These are phyloP conservation scores for Melanotaenia parkinsoni DNA, from an alignment of 2,797 vertebrate species.

Conservation along the genomic window DNA sequence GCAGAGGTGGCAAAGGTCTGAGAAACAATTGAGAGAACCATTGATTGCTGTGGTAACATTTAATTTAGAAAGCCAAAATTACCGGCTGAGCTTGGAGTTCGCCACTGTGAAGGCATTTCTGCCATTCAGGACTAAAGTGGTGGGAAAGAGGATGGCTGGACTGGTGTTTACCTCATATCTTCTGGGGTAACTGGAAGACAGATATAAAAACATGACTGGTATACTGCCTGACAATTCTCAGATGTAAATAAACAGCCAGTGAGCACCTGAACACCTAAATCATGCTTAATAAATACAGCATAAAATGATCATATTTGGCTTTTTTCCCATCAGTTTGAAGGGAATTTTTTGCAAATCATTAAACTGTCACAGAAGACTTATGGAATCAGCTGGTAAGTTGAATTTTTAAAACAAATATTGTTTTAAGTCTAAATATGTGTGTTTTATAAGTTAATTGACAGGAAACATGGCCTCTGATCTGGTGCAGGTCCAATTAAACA, in stretches of 20 bases:
- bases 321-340: too few species aligned
- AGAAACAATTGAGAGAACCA: conserved; percentile 24
- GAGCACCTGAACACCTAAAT: too few species aligned
- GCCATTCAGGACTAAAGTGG: conserved; percentile 66
- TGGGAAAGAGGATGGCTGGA: conserved; percentile 67
- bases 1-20: conserved; percentile 13
- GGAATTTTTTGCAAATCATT: conserved; percentile 9
- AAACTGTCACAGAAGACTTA: background rate
- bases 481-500: too few species aligned
- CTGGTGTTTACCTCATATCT: conserved; percentile 59
- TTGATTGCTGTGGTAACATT: conserved; percentile 28
- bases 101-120: conserved; percentile 66
- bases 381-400: too few species aligned
- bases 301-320: too few species aligned
- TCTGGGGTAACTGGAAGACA: conserved; percentile 64
- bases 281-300: too few species aligned
- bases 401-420: too few species aligned
- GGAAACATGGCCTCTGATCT: too few species aligned
- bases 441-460: too few species aligned
- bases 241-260: conserved; percentile 6
- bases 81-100: conserved; percentile 77
- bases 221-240: background rate
- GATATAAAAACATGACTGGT: conserved; percentile 4
- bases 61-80: conserved; percentile 30
- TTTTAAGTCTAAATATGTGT: too few species aligned